A percentile compares a stretch with the other conserved stretches of the same genome.
Evolutionary conservation across 2,113 vertebrate species (phyloP).

Genomic region (Rafetus swinhoei): DNA sequence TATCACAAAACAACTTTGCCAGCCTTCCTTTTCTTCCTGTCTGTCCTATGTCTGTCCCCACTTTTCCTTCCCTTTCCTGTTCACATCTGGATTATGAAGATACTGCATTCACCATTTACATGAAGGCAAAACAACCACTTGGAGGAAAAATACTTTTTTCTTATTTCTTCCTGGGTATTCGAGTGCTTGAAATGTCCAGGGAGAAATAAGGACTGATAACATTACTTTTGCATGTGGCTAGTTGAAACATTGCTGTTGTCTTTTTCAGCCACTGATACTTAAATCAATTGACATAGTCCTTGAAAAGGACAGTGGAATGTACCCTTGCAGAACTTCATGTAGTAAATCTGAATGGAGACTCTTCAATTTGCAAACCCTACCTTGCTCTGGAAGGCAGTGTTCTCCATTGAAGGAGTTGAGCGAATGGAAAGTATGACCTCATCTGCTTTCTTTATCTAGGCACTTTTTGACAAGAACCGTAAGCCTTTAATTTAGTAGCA

Average conservation of each 20-base stretch:
- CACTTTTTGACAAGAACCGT: neutral
- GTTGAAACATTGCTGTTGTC: neutral
- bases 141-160: neutral
- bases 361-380: neutral
- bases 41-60: neutral
- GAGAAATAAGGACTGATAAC: neutral
- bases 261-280: neutral
- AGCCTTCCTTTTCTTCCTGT: neutral
- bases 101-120: neutral
- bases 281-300: neutral
- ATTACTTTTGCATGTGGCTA: neutral
- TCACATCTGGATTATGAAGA: neutral
- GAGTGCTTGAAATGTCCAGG: fast-evolving
- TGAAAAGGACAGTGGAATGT: neutral
- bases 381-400: neutral
- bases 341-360: neutral
- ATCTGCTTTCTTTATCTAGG: neutral
- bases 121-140: neutral
- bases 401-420: neutral
- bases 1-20: neutral
- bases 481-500: fast-evolving
- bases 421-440: neutral
- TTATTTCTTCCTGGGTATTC: neutral
- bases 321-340: fast-evolving
- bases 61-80: neutral